Conservation (phyloP, 2,113 vertebrate genomes). For the Pipra filicauda region DNA sequence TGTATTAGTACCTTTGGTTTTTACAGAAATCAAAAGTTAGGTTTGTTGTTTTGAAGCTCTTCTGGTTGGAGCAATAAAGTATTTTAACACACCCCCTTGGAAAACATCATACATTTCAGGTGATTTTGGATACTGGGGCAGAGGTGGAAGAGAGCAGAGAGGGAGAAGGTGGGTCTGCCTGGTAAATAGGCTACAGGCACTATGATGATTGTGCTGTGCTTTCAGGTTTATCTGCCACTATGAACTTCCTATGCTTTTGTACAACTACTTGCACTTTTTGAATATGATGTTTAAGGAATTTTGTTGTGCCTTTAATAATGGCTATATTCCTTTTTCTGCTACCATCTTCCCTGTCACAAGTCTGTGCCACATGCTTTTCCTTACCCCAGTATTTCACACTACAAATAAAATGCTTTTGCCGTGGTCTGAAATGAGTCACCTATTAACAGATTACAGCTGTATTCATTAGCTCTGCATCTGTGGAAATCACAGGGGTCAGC, state of each 20-base stretch:
- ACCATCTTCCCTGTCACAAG: not conserved
- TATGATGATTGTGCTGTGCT: not conserved
- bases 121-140: not conserved
- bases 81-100: not conserved
- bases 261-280: not conserved
- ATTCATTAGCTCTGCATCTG: conserved; percentile 66
- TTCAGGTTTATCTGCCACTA: not conserved
- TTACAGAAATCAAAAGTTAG: not conserved
- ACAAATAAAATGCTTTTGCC: conserved; percentile 22
- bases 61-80: not conserved
- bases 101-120: not conserved
- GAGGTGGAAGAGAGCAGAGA: not conserved
- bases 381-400: not conserved
- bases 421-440: conserved; percentile 51
- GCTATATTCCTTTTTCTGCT: not conserved
- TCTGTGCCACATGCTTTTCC: not conserved
- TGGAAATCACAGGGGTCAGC: conserved; percentile 64
- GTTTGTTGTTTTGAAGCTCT: not conserved
- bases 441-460: conserved; percentile 60
- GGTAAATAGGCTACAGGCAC: not conserved
- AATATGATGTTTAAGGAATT: not conserved
- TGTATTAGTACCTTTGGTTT: not conserved
- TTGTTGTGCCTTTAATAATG: not conserved
- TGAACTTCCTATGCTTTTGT: not conserved
- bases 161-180: not conserved